These are phyloP conservation scores for Ictalurus furcatus DNA, from an alignment of 2,113 vertebrate genomes.

Conservation along the genomic window DNA sequence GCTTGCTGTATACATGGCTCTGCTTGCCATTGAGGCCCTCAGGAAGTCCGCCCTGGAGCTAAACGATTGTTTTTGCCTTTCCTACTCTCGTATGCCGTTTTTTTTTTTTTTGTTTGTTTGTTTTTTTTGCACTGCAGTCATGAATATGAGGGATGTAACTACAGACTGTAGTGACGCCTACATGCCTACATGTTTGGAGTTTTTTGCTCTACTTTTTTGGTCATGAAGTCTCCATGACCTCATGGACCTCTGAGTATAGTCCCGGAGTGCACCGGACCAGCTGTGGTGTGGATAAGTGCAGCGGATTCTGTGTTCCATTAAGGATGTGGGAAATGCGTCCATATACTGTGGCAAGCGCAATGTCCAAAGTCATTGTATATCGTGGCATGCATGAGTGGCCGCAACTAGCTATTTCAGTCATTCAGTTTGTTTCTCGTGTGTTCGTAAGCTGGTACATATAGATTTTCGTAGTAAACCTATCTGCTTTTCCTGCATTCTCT, in stretches of 20 bases:
- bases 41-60: conserved; percentile 48
- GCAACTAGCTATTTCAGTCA: background rate
- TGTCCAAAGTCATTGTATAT: background rate
- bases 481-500: background rate
- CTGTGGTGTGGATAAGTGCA: conserved; percentile 57
- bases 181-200: conserved; percentile 27
- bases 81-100: conserved; percentile 40
- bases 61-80: conserved; percentile 53
- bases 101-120: conserved; percentile 41
- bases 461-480: background rate
- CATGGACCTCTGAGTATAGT: background rate
- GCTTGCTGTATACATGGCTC: conserved; percentile 4
- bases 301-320: conserved; percentile 49
- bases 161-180: conserved; percentile 20
- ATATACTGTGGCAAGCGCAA: conserved; percentile 57
- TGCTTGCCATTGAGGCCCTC: conserved; percentile 38
- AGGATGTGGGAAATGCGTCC: conserved; percentile 59
- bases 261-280: conserved; percentile 54
- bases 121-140: conserved; percentile 45
- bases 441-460: too few relatives aligned
- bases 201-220: conserved; percentile 27
- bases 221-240: conserved; percentile 49
- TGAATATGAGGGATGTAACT: conserved; percentile 35
- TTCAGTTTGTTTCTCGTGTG: background rate
- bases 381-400: background rate